Conservation (phyloP, 1,140 invertebrate genomes). For the Drosophila rhopaloa region DNA sequence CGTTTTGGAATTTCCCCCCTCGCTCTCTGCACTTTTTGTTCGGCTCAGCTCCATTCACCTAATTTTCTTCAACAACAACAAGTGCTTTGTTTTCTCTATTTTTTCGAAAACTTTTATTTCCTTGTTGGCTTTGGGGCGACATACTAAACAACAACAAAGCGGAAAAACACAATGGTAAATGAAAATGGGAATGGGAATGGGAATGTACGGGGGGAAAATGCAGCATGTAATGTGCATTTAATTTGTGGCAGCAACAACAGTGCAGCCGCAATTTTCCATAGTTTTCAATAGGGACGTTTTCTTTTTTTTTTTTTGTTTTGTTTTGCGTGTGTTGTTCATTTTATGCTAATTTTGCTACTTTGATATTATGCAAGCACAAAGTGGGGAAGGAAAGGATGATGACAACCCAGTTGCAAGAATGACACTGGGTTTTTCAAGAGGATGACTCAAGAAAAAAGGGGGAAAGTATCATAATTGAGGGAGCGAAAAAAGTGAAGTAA, state of each 20-base stretch:
- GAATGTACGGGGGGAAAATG: conserved; percentile 14
- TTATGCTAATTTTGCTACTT: conserved; percentile 41
- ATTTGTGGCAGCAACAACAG: conserved; percentile 55
- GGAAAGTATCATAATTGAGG: conserved; percentile 4
- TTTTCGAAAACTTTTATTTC: conserved; percentile 68
- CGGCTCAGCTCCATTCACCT: conserved; percentile 64
- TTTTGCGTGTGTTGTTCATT: conserved; percentile 9
- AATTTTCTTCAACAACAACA: conserved; percentile 53
- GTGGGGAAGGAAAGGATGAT: conserved; percentile 14
- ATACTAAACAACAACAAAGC: conserved; percentile 45
- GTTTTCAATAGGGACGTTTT: conserved; percentile 23
- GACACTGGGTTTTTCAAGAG: conserved; percentile 5
- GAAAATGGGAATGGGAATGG: conserved; percentile 24
- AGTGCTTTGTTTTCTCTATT: conserved; percentile 5
- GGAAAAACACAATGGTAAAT: conserved; percentile 30
- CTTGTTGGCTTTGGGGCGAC: conserved; percentile 59
- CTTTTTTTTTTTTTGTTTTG: not conserved
- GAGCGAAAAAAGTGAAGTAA: not conserved
- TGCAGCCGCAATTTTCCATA: conserved; percentile 33
- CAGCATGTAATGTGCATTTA: conserved; percentile 72
- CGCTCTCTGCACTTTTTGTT: conserved; percentile 30
- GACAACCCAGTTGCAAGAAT: conserved; percentile 32
- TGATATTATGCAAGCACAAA: conserved; percentile 33
- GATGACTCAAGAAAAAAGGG: not conserved
- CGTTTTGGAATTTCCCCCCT: conserved; percentile 36